Conservation (phyloP, 2,113 vertebrate genomes). For the Sylvia atricapilla region DNA sequence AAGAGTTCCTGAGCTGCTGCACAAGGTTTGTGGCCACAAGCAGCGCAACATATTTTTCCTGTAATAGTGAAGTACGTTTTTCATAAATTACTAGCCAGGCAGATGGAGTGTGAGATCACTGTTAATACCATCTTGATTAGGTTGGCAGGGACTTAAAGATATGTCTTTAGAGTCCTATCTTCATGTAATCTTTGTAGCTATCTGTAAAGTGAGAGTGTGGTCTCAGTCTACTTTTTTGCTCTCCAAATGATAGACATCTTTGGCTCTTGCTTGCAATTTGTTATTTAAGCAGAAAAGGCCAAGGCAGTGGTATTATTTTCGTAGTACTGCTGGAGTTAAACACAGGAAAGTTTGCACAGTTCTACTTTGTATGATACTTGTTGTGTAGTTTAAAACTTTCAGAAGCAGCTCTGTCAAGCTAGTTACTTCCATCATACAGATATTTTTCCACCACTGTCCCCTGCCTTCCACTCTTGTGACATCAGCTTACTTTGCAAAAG, state of each 20-base stretch:
- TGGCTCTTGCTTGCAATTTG: conserved; percentile 52
- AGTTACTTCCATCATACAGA: background rate
- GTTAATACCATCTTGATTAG: conserved; percentile 72
- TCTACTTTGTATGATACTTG: background rate
- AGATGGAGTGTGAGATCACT: conserved; percentile 71
- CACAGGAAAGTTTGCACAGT: background rate
- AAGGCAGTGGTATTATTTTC: conserved; percentile 40
- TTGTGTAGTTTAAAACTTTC: background rate
- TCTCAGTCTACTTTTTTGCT: conserved; percentile 49
- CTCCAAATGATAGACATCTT: conserved; percentile 66
- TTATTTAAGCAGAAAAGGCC: conserved; percentile 65
- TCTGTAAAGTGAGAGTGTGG: conserved; percentile 62
- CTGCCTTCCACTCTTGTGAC: background rate
- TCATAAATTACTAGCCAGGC: conserved; percentile 67
- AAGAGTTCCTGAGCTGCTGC: conserved; percentile 51
- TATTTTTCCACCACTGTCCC: background rate
- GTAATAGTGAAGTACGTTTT: conserved; percentile 57
- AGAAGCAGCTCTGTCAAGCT: background rate
- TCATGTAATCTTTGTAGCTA: conserved; percentile 66
- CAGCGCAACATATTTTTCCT: conserved; percentile 64
- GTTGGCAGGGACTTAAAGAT: conserved; percentile 66
- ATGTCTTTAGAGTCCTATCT: conserved; percentile 66
- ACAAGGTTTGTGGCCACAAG: conserved; percentile 51
- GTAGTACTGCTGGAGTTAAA: background rate
- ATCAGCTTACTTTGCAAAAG: background rate